phyloP scores from a whole-genome alignment of 2,113 vertebrate genomes.

The Nothoprocta perdicaria region DNA sequence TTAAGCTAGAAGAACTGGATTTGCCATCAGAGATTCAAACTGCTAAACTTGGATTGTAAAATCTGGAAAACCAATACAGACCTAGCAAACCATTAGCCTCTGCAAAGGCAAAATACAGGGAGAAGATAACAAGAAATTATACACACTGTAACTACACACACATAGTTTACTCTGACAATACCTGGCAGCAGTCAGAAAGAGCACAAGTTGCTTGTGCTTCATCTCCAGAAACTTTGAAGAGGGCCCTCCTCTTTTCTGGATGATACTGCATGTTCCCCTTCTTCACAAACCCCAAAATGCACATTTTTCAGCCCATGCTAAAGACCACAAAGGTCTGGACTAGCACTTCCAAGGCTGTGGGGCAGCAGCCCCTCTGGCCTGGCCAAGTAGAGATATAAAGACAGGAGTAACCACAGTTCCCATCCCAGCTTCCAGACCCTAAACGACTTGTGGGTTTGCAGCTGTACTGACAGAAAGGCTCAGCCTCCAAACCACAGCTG shows the following conservation, averaged over 20 bases:
- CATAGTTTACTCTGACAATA: neutral
- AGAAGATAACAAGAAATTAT: neutral
- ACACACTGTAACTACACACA: neutral
- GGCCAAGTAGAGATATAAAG: neutral
- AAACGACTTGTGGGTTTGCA: neutral
- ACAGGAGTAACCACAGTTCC: neutral
- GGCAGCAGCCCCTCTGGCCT: neutral
- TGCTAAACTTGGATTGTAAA: neutral
- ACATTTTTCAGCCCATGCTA: accelerated
- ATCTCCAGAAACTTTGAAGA: neutral
- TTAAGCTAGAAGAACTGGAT: neutral
- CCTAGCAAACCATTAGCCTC: neutral
- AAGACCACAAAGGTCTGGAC: neutral
- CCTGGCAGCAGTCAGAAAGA: neutral
- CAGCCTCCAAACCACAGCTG: neutral
- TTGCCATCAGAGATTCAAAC: neutral
- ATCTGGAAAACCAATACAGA: neutral
- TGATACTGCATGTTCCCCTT: neutral
- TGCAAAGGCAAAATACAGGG: neutral
- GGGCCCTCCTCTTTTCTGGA: accelerated
- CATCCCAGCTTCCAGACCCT: neutral
- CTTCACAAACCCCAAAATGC: neutral
- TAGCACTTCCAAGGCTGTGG: neutral
- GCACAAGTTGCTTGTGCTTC: neutral
- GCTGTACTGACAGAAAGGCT: neutral